Evolutionary conservation across 2,113 vertebrate species (phyloP).

Genomic region (Rhinogobius similis): DNA sequence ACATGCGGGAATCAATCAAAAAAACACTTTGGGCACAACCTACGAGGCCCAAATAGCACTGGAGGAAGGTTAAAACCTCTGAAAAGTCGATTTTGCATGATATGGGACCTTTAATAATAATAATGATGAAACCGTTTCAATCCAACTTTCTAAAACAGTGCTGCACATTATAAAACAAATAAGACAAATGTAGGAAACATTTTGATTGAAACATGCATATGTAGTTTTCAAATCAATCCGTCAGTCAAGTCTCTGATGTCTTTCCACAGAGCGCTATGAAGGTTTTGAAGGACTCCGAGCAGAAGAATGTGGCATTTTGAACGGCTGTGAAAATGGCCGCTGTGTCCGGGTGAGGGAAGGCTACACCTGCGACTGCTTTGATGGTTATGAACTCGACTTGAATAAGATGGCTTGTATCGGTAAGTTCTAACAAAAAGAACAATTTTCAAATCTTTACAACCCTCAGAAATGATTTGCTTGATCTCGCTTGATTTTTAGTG

Average conservation of each 20-base stretch:
- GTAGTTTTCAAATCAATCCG: too few species aligned
- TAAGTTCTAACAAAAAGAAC: constrained; percentile 28
- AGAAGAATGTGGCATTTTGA: constrained; percentile 91
- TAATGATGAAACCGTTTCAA: too few species aligned
- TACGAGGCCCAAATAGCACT: too few species aligned
- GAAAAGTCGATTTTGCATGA: too few species aligned
- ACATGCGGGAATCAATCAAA: too few species aligned
- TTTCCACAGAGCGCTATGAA: constrained; percentile 64
- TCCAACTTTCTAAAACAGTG: too few species aligned
- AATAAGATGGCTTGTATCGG: constrained; percentile 83
- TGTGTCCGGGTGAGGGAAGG: constrained; percentile 91
- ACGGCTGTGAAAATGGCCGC: constrained; percentile 92
- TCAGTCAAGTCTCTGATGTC: background rate
- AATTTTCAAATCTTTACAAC: constrained; percentile 13
- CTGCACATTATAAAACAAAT: too few species aligned
- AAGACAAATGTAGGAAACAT: too few species aligned
- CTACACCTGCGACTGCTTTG: constrained; percentile 96
- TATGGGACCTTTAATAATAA: too few species aligned
- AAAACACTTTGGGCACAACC: too few species aligned
- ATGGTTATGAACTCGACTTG: constrained; percentile 87
- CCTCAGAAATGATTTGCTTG: constrained; percentile 23
- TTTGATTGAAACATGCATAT: too few species aligned
- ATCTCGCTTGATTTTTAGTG: constrained; percentile 33
- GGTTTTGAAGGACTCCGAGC: constrained; percentile 90
- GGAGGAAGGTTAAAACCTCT: too few species aligned